Conservation (phyloP, 1,140 invertebrate genomes). For the Maconellicoccus hirsutus region DNA sequence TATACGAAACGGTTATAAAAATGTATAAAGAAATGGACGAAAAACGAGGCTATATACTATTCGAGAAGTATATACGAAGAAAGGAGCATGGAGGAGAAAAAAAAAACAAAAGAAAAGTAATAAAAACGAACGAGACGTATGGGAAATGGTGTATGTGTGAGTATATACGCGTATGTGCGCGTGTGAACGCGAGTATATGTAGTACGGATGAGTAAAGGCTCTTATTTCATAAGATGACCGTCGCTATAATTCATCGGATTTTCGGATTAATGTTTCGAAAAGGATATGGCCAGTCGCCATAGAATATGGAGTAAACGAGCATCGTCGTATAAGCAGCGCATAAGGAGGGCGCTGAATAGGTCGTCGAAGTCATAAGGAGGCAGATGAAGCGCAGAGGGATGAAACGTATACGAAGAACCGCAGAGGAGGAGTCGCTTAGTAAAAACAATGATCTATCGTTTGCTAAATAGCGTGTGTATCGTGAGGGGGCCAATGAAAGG, state of each 20-base stretch:
- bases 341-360: background rate
- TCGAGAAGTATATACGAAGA: background rate
- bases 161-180: background rate
- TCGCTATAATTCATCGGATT: conserved; percentile 3
- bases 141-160: no score
- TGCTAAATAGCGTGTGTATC: no score
- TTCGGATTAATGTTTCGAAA: conserved; percentile 9
- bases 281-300: conserved; percentile 6
- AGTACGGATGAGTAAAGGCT: background rate
- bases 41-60: no score
- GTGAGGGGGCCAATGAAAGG: no score
- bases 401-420: no score
- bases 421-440: no score
- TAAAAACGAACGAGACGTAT: background rate
- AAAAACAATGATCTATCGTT: no score
- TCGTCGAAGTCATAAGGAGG: background rate
- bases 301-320: background rate
- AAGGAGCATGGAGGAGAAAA: background rate
- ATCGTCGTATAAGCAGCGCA: background rate
- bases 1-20: no score
- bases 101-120: conserved; percentile 5
- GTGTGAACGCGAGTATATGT: background rate
- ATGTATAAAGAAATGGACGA: no score
- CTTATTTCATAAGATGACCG: conserved; percentile 8
- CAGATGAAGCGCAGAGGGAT: no score